Evolutionary conservation across 2,888 invertebrate genomes (phyloP), one percentile per base, ranked within the genome.

Genomic region (Eupithecia abbreviata): DNA sequence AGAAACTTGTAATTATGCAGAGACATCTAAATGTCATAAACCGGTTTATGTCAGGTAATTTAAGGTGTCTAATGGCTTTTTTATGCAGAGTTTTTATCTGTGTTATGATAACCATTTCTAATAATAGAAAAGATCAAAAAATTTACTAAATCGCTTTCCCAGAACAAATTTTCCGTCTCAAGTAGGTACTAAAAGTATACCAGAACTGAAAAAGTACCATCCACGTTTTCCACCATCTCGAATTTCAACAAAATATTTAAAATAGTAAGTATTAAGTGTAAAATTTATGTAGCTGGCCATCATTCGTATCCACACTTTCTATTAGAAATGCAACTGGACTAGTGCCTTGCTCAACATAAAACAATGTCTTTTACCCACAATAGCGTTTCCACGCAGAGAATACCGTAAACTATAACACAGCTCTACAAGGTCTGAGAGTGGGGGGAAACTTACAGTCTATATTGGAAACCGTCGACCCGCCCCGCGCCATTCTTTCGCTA

Each of bases 381-480:
- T 87, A 85, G 80, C 86, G 84, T 84, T 68, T 67, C 67, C 15
- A 68, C 72, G 49, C n/a, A 69, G 65, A 74, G 69, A 76, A 74
- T 49, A 72, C 74, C 84, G 84, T 83, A 76, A 81, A 58, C 58
- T 71, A 67, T 71, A 81, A 47, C 51, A 79, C 72, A 75, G 77
- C 79, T 72, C 62, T 71, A 49, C 71, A 79, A 45, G 83, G 82
- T 82, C 75, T 84, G 82, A 79, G 83, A 82, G 89, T 85, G 91
- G 90, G 91, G 91, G 88, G 86, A 84, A 88, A 87, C 83, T 84
- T 81, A 84, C 82, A 85, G 85, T 88, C 90, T 90, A 92, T 90
- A 91, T 86, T 87, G 86, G 88, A 87, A 88, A 86, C 88, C 85
- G 81, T 82, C 85, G 81, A 84, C 77, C 81, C 78, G 76, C 83